Evolutionary conservation across 1,140 invertebrate species (phyloP).

Genomic region (Eubasilissa regina): DNA sequence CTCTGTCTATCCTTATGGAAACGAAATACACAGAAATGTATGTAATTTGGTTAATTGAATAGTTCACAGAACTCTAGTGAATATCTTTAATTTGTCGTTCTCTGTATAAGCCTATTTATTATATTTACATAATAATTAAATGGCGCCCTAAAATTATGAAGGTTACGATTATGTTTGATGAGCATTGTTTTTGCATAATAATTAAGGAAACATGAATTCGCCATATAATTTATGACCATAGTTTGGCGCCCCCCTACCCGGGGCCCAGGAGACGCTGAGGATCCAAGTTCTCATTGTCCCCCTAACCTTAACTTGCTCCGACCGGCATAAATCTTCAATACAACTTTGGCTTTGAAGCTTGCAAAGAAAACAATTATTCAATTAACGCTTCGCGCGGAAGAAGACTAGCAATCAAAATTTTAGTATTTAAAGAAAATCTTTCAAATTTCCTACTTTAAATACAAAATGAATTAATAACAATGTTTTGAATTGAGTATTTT

Average conservation of each 20-base stretch:
- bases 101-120: too few species aligned
- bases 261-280: neutral
- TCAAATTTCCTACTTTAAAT: too few species aligned
- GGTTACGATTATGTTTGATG: constrained; percentile 15
- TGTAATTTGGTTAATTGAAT: too few species aligned
- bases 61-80: too few species aligned
- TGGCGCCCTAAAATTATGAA: too few species aligned
- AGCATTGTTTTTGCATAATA: constrained; percentile 45
- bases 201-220: constrained; percentile 39
- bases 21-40: too few species aligned
- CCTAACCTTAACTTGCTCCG: neutral
- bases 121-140: too few species aligned
- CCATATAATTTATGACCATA: constrained; percentile 23
- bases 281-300: constrained; percentile 13
- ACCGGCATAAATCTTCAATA: constrained; percentile 17
- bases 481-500: too few species aligned
- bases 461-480: too few species aligned
- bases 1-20: too few species aligned
- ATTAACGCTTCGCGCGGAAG: neutral
- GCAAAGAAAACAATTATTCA: constrained; percentile 28
- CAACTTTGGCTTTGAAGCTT: neutral
- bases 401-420: constrained; percentile 8
- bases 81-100: too few species aligned
- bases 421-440: neutral
- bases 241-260: neutral